Conservation (phyloP, 1,140 invertebrate species). For the Lineus longissimus region DNA sequence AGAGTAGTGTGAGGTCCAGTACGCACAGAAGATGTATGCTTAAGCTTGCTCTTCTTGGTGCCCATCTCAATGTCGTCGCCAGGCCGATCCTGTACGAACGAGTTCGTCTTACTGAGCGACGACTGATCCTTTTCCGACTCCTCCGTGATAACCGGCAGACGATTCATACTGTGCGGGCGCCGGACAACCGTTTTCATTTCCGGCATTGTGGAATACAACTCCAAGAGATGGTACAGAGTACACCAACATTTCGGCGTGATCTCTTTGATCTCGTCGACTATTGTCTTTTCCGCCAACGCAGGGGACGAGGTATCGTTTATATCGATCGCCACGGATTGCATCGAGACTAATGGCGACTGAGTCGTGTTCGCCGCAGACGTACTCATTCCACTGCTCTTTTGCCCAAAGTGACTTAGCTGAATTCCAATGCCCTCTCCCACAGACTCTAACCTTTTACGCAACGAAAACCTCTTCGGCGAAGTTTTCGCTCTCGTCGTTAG, state of each 20-base stretch:
- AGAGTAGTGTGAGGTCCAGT: no score
- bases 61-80: not conserved
- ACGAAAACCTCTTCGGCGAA: constrained; percentile 2
- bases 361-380: no score
- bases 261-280: constrained; percentile 53
- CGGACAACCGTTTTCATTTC: constrained; percentile 83
- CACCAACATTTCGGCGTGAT: constrained; percentile 84
- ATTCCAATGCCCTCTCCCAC: not conserved
- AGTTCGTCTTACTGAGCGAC: not conserved
- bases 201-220: constrained; percentile 89
- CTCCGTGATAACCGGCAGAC: constrained; percentile 39
- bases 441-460: not conserved
- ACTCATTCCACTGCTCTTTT: no score
- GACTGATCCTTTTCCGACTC: constrained; percentile 21
- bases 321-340: constrained; percentile 51
- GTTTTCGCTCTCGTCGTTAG: not conserved
- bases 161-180: constrained; percentile 55
- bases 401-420: no score
- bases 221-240: constrained; percentile 86
- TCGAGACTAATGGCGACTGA: constrained; percentile 15
- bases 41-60: not conserved
- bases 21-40: not conserved
- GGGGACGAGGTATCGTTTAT: constrained; percentile 48
- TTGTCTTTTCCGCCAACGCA: constrained; percentile 49
- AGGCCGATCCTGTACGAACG: not conserved